A percentile compares a stretch with the other conserved stretches of the same genome.
Conservation (phyloP, 2,113 vertebrate genomes). For the Tachysurus vachellii region DNA sequence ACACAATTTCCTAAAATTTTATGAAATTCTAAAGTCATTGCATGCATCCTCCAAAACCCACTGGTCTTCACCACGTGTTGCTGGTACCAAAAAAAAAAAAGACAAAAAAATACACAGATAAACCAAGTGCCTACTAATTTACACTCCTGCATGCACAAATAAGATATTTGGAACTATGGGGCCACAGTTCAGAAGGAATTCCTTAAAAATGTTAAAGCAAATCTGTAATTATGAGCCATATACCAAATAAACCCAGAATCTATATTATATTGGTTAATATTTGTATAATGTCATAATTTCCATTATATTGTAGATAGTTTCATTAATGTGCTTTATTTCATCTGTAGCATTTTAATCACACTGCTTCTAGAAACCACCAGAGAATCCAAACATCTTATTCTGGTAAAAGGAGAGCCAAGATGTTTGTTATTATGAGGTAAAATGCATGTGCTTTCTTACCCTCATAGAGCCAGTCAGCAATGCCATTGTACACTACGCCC, state of each 20-base stretch:
- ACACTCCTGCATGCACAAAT: neutral
- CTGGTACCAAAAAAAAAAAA: neutral
- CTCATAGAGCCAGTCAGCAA: slow-evolving; percentile 97
- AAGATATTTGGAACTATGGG: neutral
- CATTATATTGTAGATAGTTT: neutral
- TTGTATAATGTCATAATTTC: neutral
- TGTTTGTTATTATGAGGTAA: neutral
- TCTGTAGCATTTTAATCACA: neutral
- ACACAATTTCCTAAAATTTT: neutral
- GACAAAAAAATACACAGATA: neutral
- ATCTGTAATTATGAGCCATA: neutral
- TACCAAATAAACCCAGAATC: neutral
- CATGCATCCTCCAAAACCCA: neutral
- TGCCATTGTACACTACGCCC: slow-evolving; percentile 92
- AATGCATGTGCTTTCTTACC: slow-evolving; percentile 67
- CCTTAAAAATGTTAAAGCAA: neutral
- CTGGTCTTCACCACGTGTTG: neutral
- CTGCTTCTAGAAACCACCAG: neutral
- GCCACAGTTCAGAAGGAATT: neutral
- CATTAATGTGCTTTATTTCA: neutral
- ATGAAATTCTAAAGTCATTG: neutral
- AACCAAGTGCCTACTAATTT: neutral
- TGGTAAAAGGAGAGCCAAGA: neutral
- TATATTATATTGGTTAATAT: neutral
- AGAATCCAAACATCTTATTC: neutral